Conservation (phyloP, 2,113 vertebrate species). For the Zingel zingel region DNA sequence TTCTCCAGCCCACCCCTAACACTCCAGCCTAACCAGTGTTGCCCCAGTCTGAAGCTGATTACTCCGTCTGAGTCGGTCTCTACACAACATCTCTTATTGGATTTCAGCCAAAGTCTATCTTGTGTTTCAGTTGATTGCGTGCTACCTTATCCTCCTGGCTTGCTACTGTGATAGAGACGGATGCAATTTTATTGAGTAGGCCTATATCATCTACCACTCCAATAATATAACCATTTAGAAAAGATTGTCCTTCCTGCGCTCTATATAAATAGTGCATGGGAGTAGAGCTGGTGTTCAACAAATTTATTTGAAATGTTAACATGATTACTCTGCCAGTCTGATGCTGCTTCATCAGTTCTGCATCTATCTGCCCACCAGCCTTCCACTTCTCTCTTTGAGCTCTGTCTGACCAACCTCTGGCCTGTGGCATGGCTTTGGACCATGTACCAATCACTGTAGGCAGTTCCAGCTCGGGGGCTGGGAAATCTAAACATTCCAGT, state of each 20-base stretch:
- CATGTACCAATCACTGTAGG: slow-evolving; percentile 50
- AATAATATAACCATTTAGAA: slow-evolving; percentile 10
- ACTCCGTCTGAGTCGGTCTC: slow-evolving; percentile 39
- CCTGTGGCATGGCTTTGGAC: slow-evolving; percentile 53
- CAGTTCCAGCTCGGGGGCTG: slow-evolving; percentile 48
- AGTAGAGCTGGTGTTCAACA: slow-evolving; percentile 5
- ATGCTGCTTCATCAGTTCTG: slow-evolving; percentile 42
- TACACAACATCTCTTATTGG: slow-evolving; percentile 44
- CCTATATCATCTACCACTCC: slow-evolving; percentile 20
- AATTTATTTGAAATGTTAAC: slow-evolving; percentile 31
- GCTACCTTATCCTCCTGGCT: not conserved
- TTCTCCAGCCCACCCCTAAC: not conserved
- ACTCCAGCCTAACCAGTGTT: slow-evolving; percentile 6
- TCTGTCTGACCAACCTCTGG: slow-evolving; percentile 39
- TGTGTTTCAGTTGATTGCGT: slow-evolving; percentile 36
- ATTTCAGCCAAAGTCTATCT: slow-evolving; percentile 46
- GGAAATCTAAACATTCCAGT: slow-evolving; percentile 75
- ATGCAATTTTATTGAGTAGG: slow-evolving; percentile 28
- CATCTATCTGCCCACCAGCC: slow-evolving; percentile 19
- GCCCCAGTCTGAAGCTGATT: slow-evolving; percentile 46
- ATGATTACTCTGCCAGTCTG: slow-evolving; percentile 18
- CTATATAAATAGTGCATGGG: not conserved
- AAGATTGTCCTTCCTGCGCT: not conserved
- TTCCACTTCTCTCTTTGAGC: slow-evolving; percentile 37
- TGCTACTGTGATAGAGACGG: slow-evolving; percentile 11